Evolutionary conservation across 2,113 vertebrate genomes (phyloP).

Genomic region (Rhinichthys klamathensis): DNA sequence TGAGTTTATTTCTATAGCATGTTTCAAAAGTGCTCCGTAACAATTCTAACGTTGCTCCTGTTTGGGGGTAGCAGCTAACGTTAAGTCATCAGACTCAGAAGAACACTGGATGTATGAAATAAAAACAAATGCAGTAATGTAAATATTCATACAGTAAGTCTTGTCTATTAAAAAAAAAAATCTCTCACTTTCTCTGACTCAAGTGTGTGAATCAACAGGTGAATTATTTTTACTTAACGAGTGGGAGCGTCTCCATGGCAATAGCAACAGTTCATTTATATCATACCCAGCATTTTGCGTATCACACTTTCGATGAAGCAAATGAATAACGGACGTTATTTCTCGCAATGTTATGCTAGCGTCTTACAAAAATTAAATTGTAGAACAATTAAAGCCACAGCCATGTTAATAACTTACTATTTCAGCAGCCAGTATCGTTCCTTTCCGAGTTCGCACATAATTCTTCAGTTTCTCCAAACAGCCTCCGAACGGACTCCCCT

Average conservation of each 20-base stretch:
- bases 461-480: constrained; percentile 66
- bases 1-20: too few relatives aligned
- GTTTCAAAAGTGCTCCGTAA: too few relatives aligned
- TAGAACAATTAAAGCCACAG: not conserved
- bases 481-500: not conserved
- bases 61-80: too few relatives aligned
- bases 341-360: not conserved
- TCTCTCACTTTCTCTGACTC: not conserved
- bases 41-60: too few relatives aligned
- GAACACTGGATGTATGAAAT: not conserved
- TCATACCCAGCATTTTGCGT: not conserved
- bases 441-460: constrained; percentile 74
- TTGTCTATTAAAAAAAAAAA: not conserved
- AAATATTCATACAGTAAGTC: not conserved
- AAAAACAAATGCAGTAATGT: not conserved
- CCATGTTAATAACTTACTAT: constrained; percentile 69
- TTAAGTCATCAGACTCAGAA: too few relatives aligned
- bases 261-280: not conserved
- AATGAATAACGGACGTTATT: not conserved
- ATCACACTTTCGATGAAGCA: not conserved
- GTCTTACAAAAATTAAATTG: not conserved
- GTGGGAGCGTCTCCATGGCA: not conserved
- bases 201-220: constrained; percentile 13
- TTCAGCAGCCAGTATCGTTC: constrained; percentile 69
- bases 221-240: not conserved